Percentiles rank a stretch among this genome's conserved stretches.
phyloP scores from a whole-genome alignment of 2,797 vertebrate species.

The Falco novaeseelandiae region DNA sequence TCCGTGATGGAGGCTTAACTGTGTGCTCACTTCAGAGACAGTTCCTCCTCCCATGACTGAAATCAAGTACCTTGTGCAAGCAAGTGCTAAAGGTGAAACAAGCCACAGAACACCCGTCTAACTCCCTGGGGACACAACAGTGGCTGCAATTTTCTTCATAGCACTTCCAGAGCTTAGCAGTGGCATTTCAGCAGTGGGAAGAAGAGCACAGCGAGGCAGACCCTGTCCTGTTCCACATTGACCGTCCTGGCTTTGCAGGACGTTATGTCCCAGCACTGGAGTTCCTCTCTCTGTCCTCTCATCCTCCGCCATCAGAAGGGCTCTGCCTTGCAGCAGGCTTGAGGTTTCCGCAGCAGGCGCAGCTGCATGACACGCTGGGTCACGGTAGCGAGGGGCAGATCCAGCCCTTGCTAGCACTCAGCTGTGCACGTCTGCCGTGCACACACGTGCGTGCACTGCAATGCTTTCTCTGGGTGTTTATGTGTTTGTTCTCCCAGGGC shows the following conservation, averaged over 20 bases:
- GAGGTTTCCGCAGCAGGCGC: background rate
- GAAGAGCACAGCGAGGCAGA: background rate
- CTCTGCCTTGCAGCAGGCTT: background rate
- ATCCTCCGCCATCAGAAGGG: background rate
- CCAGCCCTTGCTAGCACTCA: background rate
- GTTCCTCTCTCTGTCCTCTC: background rate
- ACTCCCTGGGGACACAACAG: background rate
- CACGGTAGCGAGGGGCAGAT: background rate
- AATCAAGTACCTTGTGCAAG: background rate
- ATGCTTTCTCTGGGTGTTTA: background rate
- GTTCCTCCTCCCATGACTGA: background rate
- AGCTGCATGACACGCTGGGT: background rate
- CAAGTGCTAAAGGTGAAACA: background rate
- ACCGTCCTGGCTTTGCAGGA: background rate
- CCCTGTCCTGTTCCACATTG: background rate
- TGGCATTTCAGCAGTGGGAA: background rate
- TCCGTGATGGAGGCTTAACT: background rate
- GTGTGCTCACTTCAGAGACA: background rate
- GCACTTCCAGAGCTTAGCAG: background rate
- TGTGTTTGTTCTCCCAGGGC: background rate
- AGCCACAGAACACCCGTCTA: background rate
- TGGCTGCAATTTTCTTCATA: background rate
- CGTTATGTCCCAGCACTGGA: accelerated
- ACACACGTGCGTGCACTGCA: background rate
- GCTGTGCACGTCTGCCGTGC: background rate